These are phyloP conservation scores for Rhodinocichla rosea DNA, from an alignment of 2,113 vertebrate genomes.

Conservation along the genomic window DNA sequence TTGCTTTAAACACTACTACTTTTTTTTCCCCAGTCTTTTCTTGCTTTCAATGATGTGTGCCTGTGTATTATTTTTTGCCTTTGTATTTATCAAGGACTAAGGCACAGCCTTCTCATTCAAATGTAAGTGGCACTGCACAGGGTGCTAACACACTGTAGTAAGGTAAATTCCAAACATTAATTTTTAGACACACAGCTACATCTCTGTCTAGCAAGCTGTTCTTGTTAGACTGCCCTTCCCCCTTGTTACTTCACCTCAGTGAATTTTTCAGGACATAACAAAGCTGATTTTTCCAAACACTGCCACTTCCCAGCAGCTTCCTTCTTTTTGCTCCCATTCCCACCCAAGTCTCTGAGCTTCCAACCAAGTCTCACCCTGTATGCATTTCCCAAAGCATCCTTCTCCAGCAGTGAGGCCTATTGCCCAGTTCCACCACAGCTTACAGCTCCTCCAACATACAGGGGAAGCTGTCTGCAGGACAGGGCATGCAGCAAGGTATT, in stretches of 20 bases:
- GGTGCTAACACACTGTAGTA: background rate
- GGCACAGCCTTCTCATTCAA: background rate
- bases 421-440: background rate
- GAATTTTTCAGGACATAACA: background rate
- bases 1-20: background rate
- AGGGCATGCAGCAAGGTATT: fast-evolving
- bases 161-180: background rate
- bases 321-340: background rate
- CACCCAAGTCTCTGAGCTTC: background rate
- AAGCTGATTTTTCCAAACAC: background rate
- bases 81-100: background rate
- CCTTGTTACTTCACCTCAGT: background rate
- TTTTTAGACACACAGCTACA: background rate
- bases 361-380: background rate
- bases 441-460: background rate
- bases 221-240: background rate
- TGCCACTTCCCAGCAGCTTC: background rate
- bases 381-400: background rate
- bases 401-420: background rate
- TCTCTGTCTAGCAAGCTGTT: background rate
- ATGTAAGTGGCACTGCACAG: background rate
- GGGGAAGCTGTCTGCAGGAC: background rate
- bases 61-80: background rate
- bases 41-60: background rate
- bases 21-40: background rate